A percentile compares a stretch with the other conserved stretches of the same genome.
Conservation (phyloP, 2,113 vertebrate species). For the Periophthalmodon schlosseri region DNA sequence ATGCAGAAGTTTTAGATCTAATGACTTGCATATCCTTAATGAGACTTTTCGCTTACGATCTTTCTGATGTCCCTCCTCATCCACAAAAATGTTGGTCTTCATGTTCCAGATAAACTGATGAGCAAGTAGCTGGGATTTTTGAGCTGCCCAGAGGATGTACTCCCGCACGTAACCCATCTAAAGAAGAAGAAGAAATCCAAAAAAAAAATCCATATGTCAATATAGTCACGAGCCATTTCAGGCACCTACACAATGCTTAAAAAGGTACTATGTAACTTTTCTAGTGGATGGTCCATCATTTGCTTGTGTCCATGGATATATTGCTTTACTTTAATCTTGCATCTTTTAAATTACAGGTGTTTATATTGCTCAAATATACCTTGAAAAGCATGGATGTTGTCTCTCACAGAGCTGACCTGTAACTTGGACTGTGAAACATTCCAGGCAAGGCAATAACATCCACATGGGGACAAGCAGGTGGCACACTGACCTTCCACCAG, state of each 20-base stretch:
- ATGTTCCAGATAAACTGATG: constrained; percentile 99
- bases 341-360: too few relatives aligned
- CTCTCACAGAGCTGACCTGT: too few relatives aligned
- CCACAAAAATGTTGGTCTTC: constrained; percentile 97
- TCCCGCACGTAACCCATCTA: constrained; percentile 98
- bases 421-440: too few relatives aligned
- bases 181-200: neutral
- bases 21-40: neutral
- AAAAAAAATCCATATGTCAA: neutral
- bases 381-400: neutral
- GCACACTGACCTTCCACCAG: too few relatives aligned
- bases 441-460: too few relatives aligned
- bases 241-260: neutral
- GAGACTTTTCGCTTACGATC: constrained; percentile 84
- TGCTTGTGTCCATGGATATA: too few relatives aligned
- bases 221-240: neutral
- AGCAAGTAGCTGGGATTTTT: constrained; percentile 95
- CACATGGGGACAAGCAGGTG: too few relatives aligned
- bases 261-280: too few relatives aligned
- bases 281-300: too few relatives aligned
- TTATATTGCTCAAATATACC: too few relatives aligned
- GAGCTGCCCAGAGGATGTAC: constrained; percentile 96
- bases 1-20: neutral
- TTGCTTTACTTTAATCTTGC: too few relatives aligned
- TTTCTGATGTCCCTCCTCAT: constrained; percentile 95